Evolutionary conservation across 2,797 vertebrate species (phyloP), one percentile per base, ranked within the genome.

Genomic region (Bucorvus abyssinicus): DNA sequence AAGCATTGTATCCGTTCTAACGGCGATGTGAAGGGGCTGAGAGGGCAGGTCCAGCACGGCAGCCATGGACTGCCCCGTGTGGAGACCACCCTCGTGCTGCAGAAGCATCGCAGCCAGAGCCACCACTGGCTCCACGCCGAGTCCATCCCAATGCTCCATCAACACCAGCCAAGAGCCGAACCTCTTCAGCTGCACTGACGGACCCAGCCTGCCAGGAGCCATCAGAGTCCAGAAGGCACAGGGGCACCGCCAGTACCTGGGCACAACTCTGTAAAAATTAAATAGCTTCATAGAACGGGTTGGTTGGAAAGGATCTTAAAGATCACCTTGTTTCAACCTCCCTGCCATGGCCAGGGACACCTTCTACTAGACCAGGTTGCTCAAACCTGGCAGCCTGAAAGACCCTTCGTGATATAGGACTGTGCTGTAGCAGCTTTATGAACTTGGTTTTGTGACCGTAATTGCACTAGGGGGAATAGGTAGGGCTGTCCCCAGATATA

Each of bases 1-100:
- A 2, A 82, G 49, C 9, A 6, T 22, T 9, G 6, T 29, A 38
- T 44, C 56, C 1, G 0, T 23, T 64, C 38, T 70, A 70, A 84
- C 0, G 0, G 59, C 7, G 5, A 64, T 0, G 5, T 34, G 38
- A 64, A 64, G n/a, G 55, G 2, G 20, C 81, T 26, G 65, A n/a
- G 53, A 84, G 32, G 22, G 49, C 42, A 49, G 45, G 67, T 52
- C 36, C 38, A 7, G 61, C 32, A 12, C 1, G 2, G 49, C 9
- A 0, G 34, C 3, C 2, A 63, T 3, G 34, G 61, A 56, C 52
- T 59, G 87, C 77, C 73, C 56, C 9, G 1, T 3, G 4, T 6
- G 44, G 71, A 63, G 36, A 63, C 32, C 63, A 77, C 6, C 49
- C 19, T 16, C 2, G 7, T 10, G 65, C 74, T 34, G 50, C 84